These are phyloP conservation scores for Nezara viridula DNA, from an alignment of 2,888 invertebrate genomes.

Conservation along the genomic window DNA sequence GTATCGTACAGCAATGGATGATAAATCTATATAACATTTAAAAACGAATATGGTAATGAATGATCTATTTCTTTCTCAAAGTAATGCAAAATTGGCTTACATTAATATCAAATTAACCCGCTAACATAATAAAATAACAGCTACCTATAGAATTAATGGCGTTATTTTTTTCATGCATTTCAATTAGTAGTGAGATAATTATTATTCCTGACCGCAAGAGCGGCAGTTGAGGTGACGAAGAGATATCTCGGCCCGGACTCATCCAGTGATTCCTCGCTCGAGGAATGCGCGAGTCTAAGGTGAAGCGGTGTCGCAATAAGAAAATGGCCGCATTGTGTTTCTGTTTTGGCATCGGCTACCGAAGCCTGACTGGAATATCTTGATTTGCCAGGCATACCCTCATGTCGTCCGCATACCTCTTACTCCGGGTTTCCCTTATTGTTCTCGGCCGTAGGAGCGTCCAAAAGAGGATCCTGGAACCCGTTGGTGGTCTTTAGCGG, in stretches of 20 bases:
- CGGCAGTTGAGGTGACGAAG: neutral
- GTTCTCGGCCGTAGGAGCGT: constrained; percentile 31
- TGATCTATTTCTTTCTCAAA: no score
- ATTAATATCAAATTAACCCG: no score
- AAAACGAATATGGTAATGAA: no score
- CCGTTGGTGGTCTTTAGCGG: neutral
- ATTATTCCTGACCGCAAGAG: neutral
- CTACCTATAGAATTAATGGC: no score
- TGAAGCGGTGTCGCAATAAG: constrained; percentile 49
- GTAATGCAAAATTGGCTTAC: no score
- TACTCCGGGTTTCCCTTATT: constrained; percentile 47
- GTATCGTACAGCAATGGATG: no score
- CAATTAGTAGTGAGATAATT: neutral
- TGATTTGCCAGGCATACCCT: constrained; percentile 57
- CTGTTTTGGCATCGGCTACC: constrained; percentile 60
- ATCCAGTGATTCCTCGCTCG: constrained; percentile 22
- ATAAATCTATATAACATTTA: no score
- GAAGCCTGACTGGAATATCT: constrained; percentile 61
- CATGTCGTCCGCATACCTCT: constrained; percentile 49
- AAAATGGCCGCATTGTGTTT: constrained; percentile 57
- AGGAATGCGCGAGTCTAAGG: constrained; percentile 31
- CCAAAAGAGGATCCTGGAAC: constrained; percentile 34
- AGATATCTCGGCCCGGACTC: neutral
- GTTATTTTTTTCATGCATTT: neutral
- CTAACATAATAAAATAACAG: no score